Base-by-base conservation (phyloP, 92 coral and sea anemone genomes). In the Zoanthus solanderi region DNA sequence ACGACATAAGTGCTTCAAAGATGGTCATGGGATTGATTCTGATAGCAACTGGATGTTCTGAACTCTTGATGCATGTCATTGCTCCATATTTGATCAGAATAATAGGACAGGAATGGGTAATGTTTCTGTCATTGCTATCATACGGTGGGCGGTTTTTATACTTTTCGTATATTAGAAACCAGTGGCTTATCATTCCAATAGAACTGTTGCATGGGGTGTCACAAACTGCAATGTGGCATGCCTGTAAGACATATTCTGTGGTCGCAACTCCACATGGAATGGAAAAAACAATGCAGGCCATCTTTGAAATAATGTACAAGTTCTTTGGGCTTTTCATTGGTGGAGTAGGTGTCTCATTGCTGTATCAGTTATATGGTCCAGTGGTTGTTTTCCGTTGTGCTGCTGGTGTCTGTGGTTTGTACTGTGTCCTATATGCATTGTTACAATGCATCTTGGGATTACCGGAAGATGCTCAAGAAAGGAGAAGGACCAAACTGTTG, bases 291-390 rank as follows among this genome's bases (percentile, higher is more conserved):
- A 80, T 97, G 78, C 95, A 94, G 79, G 88, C 93, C 34, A 76
- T 97, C 6, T 94, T 97, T 88, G 89, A 92, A 12, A 83, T 94
- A 15, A 90, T 94, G 17, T 97, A 95, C 69, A 86, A 91, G 91
- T 98, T 98, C 17, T 77, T 97, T 57, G 99, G 99, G 3, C 92
- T 88, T 91, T 98, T 96, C 30, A 28, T 92, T 13, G 99, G 99
- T 29, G 99, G 99, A 34, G 91, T 92, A 3, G 93, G 94, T 6
- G 83, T 91, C 2, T 87, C 98, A 2, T 84, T 97, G 18, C 91
- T 93, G 11, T 97, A 97, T 82, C 94, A 97, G 78, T 92, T 93
- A 69, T 95, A 94, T 91, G 98, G 99, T 6, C 93, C 99, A 12
- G 75, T 71, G 18, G 91, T 91, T 17, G 95, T 97, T 16, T 97